phyloP scores from a whole-genome alignment of 2,888 invertebrate genomes.

The Epinotia nisella region DNA sequence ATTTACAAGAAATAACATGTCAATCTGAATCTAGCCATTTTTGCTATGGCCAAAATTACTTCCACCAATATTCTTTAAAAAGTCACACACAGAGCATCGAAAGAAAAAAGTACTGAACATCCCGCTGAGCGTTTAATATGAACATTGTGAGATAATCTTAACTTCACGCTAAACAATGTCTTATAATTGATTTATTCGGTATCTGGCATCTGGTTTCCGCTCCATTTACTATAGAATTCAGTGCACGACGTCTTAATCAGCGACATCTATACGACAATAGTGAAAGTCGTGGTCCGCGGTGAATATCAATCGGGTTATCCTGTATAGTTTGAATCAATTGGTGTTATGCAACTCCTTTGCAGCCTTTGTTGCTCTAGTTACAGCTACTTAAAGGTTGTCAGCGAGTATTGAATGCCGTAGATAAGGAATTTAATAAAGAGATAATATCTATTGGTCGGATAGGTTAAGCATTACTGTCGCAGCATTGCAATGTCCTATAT shows the following conservation, averaged over 20 bases:
- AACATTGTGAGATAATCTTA: constrained; percentile 28
- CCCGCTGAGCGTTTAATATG: constrained; percentile 27
- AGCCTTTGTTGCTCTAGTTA: constrained; percentile 35
- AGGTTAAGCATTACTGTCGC: constrained; percentile 7
- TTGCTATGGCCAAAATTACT: background rate
- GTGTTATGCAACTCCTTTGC: constrained; percentile 48
- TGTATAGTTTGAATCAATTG: constrained; percentile 45
- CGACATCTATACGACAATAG: constrained; percentile 44
- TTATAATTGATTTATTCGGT: constrained; percentile 51
- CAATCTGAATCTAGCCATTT: no score
- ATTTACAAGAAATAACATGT: no score
- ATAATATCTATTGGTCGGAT: constrained; percentile 12
- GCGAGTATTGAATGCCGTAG: constrained; percentile 17
- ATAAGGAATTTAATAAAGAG: constrained; percentile 20
- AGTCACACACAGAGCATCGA: background rate
- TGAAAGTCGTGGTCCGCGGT: constrained; percentile 43
- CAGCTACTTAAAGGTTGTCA: constrained; percentile 40
- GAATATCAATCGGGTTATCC: constrained; percentile 55
- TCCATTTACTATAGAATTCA: constrained; percentile 64
- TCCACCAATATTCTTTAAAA: background rate
- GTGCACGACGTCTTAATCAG: constrained; percentile 60
- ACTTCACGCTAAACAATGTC: constrained; percentile 38
- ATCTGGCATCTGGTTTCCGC: constrained; percentile 54
- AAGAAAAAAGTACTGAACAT: background rate
- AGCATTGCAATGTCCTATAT: constrained; percentile 3